A percentile compares a stretch with the other conserved stretches of the same genome.
These are phyloP conservation scores for Empis livida DNA, from an alignment of 2,888 invertebrate species.

Conservation along the genomic window DNA sequence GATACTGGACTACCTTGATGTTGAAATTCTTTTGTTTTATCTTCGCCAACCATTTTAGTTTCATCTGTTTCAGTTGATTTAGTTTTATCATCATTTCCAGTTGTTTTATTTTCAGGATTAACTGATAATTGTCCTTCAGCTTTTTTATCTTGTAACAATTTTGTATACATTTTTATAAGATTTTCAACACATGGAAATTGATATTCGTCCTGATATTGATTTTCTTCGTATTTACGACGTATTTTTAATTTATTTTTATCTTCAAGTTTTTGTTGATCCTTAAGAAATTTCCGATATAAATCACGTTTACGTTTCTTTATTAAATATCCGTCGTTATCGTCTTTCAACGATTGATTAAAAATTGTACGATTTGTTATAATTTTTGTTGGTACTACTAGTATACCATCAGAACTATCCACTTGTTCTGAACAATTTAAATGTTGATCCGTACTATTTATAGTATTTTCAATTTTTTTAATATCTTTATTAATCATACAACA, in stretches of 20 bases:
- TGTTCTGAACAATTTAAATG: neutral
- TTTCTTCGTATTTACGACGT: neutral
- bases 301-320: neutral
- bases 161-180: constrained; percentile 18
- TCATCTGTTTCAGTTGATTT: constrained; percentile 16
- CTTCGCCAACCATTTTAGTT: constrained; percentile 7
- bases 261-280: neutral
- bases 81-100: neutral
- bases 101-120: neutral
- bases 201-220: neutral
- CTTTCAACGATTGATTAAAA: too few relatives aligned
- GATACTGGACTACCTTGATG: constrained; percentile 20
- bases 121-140: constrained; percentile 6
- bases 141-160: constrained; percentile 14
- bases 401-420: neutral
- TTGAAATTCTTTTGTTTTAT: neutral
- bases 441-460: neutral
- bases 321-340: neutral
- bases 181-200: constrained; percentile 17
- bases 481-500: neutral
- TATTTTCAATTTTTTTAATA: neutral
- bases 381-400: too few relatives aligned
- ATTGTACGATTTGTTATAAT: too few relatives aligned
- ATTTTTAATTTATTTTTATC: neutral
- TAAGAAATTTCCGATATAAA: neutral